A percentile compares a stretch with the other conserved stretches of the same genome.
These are phyloP conservation scores for Drosophila trapezifrons DNA, from an alignment of 1,140 invertebrate species.

Conservation along the genomic window DNA sequence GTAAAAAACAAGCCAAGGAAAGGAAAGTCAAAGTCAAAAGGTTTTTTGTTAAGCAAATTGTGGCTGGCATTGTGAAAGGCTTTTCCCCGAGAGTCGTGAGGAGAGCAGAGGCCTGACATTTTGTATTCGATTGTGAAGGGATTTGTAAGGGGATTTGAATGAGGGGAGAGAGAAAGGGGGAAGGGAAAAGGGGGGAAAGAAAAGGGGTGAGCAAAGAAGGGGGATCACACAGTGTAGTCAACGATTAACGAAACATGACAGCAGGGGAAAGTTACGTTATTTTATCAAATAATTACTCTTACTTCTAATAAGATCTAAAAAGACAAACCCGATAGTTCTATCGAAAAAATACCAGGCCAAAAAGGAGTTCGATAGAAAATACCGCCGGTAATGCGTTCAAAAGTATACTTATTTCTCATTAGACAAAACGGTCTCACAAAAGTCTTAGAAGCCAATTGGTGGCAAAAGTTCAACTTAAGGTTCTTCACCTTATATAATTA, in stretches of 20 bases:
- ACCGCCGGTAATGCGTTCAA: too few species aligned
- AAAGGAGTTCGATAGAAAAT: too few species aligned
- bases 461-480: too few species aligned
- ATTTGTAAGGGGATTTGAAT: conserved; percentile 49
- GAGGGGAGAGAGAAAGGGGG: not conserved
- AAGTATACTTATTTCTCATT: too few species aligned
- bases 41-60: conserved; percentile 81
- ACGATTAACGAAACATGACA: not conserved
- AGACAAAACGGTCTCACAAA: too few species aligned
- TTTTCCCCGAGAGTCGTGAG: not conserved
- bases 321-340: too few species aligned
- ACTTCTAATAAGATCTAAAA: too few species aligned
- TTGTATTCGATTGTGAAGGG: conserved; percentile 50
- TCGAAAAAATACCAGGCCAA: too few species aligned
- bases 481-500: too few species aligned
- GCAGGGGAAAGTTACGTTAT: not conserved
- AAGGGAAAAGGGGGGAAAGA: not conserved
- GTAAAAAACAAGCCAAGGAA: conserved; percentile 7
- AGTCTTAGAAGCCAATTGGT: too few species aligned
- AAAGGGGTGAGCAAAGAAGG: not conserved
- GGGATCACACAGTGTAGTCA: not conserved
- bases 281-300: not conserved
- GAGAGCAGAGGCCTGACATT: conserved; percentile 52
- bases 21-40: conserved; percentile 66
- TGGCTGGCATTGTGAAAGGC: conserved; percentile 50